phyloP scores from a whole-genome alignment of 2,888 invertebrate genomes.

The Gryllus longicercus region DNA sequence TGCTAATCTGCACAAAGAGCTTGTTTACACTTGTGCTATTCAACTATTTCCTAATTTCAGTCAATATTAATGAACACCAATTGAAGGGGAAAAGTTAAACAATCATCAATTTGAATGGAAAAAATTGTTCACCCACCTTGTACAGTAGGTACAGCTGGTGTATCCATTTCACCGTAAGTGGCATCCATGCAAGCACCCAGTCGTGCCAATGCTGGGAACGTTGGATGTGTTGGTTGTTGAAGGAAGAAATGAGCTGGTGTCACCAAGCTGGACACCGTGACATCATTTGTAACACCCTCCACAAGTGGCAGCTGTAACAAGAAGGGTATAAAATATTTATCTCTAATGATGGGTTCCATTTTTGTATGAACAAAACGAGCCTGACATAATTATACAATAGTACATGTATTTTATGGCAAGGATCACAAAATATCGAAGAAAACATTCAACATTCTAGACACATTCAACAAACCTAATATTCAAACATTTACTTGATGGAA shows the following conservation, averaged over 20 bases:
- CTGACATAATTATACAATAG: not conserved
- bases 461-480: too few species aligned
- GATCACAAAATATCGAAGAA: too few species aligned
- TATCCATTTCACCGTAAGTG: not conserved
- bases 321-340: conserved; percentile 12
- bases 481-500: too few species aligned
- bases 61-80: not conserved
- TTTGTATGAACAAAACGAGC: not conserved
- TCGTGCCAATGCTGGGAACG: conserved; percentile 77
- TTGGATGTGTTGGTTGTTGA: conserved; percentile 92
- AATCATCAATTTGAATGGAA: too few species aligned
- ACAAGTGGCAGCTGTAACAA: conserved; percentile 72
- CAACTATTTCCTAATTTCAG: not conserved
- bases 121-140: conserved; percentile 53
- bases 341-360: conserved; percentile 36
- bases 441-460: too few species aligned
- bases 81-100: too few species aligned
- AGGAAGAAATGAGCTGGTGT: conserved; percentile 88
- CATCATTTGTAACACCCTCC: conserved; percentile 90
- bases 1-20: too few species aligned
- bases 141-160: conserved; percentile 65
- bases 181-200: conserved; percentile 77
- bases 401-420: not conserved
- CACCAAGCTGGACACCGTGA: conserved; percentile 81
- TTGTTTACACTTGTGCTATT: too few species aligned